Conservation (phyloP, 2,797 vertebrate genomes). For the Sylvia borin region DNA sequence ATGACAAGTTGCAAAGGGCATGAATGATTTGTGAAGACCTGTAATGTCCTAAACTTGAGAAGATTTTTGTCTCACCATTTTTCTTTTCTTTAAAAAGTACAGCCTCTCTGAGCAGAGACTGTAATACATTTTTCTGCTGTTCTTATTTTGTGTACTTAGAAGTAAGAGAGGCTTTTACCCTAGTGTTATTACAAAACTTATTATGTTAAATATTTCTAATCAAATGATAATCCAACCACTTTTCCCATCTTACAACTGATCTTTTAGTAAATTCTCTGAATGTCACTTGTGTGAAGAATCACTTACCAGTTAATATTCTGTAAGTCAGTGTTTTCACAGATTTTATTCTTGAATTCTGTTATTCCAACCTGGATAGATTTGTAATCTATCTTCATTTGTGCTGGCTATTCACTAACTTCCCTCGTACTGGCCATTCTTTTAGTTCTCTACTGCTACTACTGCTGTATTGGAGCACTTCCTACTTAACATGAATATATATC, state of each 20-base stretch:
- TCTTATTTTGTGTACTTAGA: not conserved
- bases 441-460: not conserved
- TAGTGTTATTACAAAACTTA: not conserved
- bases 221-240: not conserved
- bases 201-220: not conserved
- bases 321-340: not conserved
- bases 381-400: not conserved
- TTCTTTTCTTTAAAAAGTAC: not conserved
- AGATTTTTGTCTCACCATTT: not conserved
- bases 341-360: not conserved
- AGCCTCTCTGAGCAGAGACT: not conserved
- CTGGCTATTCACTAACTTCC: not conserved
- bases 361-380: not conserved
- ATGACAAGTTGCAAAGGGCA: not conserved
- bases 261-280: not conserved
- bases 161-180: not conserved
- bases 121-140: not conserved
- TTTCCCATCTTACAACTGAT: not conserved
- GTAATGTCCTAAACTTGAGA: not conserved
- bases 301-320: not conserved
- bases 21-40: not conserved
- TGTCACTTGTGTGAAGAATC: not conserved
- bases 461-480: not conserved
- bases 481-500: not conserved
- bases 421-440: not conserved